Evolutionary conservation across 64 coral and sea anemone species (phyloP), one percentile per base, ranked within the genome.

Genomic region (Stichodactyla mertensii): DNA sequence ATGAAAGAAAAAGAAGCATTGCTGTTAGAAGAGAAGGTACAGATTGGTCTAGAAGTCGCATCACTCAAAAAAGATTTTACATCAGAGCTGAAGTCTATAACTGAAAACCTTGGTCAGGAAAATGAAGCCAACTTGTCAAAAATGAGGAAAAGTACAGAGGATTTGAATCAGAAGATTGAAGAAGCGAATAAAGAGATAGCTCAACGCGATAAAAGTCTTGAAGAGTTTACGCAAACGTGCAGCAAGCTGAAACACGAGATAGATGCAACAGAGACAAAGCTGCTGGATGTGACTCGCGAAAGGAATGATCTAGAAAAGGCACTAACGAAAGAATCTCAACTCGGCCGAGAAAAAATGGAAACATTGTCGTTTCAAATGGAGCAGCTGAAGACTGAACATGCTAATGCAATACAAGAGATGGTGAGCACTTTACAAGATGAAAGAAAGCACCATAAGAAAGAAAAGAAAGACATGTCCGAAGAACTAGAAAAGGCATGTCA

Each of bases 251-350:
- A 85, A 64, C 83, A 64, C 60, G 83, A 85, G 1, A 62, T 60
- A 14, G 27, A 64, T 64, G 83, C 83, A 7, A 85, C 83, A 64
- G 83, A 85, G 13, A 26, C 5, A 57, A 55, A 24, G 54, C 20
- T 85, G 83, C 56, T 85, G n/a, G 55, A 61, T 5, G 22, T 85
- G n/a, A 85, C 83, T 36, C 55, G 83, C 24, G 83, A 85, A 52
- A 52, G 56, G 7, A 85, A 85, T 64, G 60, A 85, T 36, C 22
- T 85, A 4, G 83, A 85, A 62, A 64, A 85, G 14, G 10, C 20
- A 64, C 56, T 85, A 24, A 22, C 27, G 5, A 55, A 26, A 51
- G 83, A 85, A 64, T 31, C 9, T 16, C 53, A 45, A 52, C 55
- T 36, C 6, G 7, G 54, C 19, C 12, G 52, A 22, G 56, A 85